Base-by-base conservation (phyloP, 2,113 vertebrate species). In the Vicugna pacos region DNA sequence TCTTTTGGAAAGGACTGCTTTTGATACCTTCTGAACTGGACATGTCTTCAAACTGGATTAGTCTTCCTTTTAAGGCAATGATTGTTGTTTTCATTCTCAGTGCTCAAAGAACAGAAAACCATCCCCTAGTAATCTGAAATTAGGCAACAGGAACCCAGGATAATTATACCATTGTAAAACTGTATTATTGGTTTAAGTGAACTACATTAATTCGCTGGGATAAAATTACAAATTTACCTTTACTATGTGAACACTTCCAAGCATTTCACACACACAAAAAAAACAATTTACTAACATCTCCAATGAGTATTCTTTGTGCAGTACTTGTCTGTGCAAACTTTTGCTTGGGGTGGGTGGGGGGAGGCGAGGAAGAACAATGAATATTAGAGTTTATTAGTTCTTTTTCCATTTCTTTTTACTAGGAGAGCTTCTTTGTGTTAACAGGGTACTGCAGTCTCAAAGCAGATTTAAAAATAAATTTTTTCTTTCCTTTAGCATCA, bases 231-330 rank as follows among this genome's bases (percentile, higher is more conserved):
- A 67, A 46, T 81, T 93, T 75, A 26, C 85, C 32, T 58, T 56
- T 83, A 62, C 5, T 17, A 0, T 81, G 42, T 54, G 64, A 48
- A 70, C 76, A 65, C 50, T 60, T 91, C 16, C 52, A 52, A 95
- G 52, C 89, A 56, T 14, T 26, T 92, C n/a, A 82, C 60, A 94
- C 67, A 91, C n/a, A 82, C 54, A 94, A 73, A 91, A 88, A 88
- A 42, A 42, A 42, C 4, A 88, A 60, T 38, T 65, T 19, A 64
- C 35, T 48, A 69, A 35, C 3, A 52, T 54, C 28, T 50, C 86
- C 30, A n/a, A 16, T 56, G 72, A 86, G 52, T 32, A 62, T 54
- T 73, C 72, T 82, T 52, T 76, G 24, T 73, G 30, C 28, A 38
- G 6, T 64, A 52, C 64, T 54, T 52, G 28, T 75, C 73, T 48